Conservation (phyloP, 2,888 invertebrate species). For the Hemistola chrysoprasaria region DNA sequence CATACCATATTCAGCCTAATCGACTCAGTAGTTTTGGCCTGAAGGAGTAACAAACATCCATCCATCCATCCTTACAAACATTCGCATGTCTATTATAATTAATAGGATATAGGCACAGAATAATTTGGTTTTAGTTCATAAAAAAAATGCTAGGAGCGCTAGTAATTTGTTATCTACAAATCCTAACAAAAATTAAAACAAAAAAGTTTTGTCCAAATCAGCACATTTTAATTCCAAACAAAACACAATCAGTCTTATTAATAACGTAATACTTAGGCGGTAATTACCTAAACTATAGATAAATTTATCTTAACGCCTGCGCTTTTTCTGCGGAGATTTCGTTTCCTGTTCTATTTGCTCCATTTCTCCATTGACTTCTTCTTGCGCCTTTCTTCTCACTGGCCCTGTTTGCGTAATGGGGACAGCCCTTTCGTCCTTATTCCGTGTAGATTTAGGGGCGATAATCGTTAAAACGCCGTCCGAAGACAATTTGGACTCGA, state of each 20-base stretch:
- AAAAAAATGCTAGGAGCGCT: too few species aligned
- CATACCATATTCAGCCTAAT: too few species aligned
- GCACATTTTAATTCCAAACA: slow-evolving; percentile 2
- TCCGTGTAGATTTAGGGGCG: slow-evolving; percentile 72
- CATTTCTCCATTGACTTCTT: slow-evolving; percentile 43
- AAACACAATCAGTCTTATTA: slow-evolving; percentile 30
- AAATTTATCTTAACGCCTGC: slow-evolving; percentile 40
- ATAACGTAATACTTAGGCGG: slow-evolving; percentile 5
- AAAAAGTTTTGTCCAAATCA: not conserved
- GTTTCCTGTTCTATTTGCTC: slow-evolving; percentile 35
- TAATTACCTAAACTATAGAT: slow-evolving; percentile 4
- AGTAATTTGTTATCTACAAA: too few species aligned
- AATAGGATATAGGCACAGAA: too few species aligned
- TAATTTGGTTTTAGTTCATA: too few species aligned
- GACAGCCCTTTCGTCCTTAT: slow-evolving; percentile 73
- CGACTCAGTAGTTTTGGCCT: too few species aligned
- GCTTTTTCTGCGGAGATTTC: slow-evolving; percentile 64
- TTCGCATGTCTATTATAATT: too few species aligned
- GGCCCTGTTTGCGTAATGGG: slow-evolving; percentile 85
- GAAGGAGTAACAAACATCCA: too few species aligned
- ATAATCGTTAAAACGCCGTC: slow-evolving; percentile 88
- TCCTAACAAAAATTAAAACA: too few species aligned
- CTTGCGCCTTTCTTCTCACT: slow-evolving; percentile 68
- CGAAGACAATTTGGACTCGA: slow-evolving; percentile 87
- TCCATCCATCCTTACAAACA: too few species aligned